Evolutionary conservation across 1,140 invertebrate species (phyloP).

Genomic region (Hirudo medicinalis): DNA sequence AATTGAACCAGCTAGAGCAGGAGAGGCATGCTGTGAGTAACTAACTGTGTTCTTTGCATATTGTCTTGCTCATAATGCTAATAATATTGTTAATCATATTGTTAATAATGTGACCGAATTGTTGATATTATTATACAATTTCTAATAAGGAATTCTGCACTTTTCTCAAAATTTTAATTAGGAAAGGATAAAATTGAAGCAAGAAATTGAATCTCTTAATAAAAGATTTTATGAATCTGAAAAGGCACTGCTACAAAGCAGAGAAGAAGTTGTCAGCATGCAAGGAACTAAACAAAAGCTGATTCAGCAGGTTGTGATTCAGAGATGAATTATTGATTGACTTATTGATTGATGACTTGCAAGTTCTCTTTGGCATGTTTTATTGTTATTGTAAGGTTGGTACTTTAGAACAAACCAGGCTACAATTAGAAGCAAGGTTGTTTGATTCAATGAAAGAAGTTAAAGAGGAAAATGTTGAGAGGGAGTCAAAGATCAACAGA

Average conservation of each 20-base stretch:
- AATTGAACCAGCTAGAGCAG: background rate
- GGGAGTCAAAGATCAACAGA: too few species aligned
- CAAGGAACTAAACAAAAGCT: too few species aligned
- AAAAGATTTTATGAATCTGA: constrained; percentile 6
- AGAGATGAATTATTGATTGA: too few species aligned
- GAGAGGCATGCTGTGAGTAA: constrained; percentile 1
- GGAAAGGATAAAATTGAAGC: constrained; percentile 3
- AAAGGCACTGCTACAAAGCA: background rate
- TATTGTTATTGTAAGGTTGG: too few species aligned
- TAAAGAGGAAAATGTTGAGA: too few species aligned
- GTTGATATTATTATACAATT: background rate
- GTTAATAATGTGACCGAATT: background rate
- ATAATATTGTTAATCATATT: background rate
- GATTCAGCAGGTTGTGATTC: too few species aligned
- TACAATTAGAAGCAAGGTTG: too few species aligned
- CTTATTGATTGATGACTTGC: too few species aligned
- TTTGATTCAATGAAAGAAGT: too few species aligned
- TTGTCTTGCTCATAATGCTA: background rate
- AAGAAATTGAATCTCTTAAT: background rate
- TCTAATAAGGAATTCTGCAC: background rate
- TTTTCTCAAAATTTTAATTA: background rate
- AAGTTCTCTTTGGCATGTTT: too few species aligned
- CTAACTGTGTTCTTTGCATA: background rate
- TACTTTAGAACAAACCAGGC: too few species aligned
- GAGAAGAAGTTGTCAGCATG: background rate